Evolutionary conservation across 2,113 vertebrate genomes (phyloP), one percentile per base, ranked within the genome.

Genomic region (Apodemus speciosus): DNA sequence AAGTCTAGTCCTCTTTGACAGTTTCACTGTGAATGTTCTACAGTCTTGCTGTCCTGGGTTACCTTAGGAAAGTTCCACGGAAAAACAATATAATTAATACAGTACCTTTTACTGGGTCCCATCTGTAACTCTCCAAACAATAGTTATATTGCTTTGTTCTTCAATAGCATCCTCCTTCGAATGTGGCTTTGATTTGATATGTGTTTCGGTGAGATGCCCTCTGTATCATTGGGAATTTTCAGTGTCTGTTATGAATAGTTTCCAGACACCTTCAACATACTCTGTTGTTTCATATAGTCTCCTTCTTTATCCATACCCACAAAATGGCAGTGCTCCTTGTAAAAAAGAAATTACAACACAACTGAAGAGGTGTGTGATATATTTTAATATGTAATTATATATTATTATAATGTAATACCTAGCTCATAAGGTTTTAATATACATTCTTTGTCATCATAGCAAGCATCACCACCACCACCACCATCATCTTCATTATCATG

Each of bases 81-180:
- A 95, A 96, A 96, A 95, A 95, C 86, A 93, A 53, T 85, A 92
- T 95, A 96, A 96, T 97, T 95, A 96, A 93, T 94, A 66, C 4
- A 68, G 21, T 93, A 90, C 77, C 92, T 93, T 97, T 94, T 84
- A 66, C 94, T 56, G 35, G 66, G 38, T 93, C 69, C 71, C 32
- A 15, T 84, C 30, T 89, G 32, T 75, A 91, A 96, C 49, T 94
- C 95, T 76, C 96, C 88, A 89, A 95, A 58, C 75, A 89, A 76
- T 40, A 93, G 84, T 91, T 84, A 76, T 0, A 91, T 76, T 92
- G 49, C 86, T 49, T 91, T 95, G 83, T 51, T 94, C 92, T 96
- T 92, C 46, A 66, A 14, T 60, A 66, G 30, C n/a, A 56, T 49
- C 16, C n/a, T 80, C 30, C 18, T n/a, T 51, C 38, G 27, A 77